Evolutionary conservation across 2,888 invertebrate species (phyloP).

Genomic region (Cloeon dipterum): DNA sequence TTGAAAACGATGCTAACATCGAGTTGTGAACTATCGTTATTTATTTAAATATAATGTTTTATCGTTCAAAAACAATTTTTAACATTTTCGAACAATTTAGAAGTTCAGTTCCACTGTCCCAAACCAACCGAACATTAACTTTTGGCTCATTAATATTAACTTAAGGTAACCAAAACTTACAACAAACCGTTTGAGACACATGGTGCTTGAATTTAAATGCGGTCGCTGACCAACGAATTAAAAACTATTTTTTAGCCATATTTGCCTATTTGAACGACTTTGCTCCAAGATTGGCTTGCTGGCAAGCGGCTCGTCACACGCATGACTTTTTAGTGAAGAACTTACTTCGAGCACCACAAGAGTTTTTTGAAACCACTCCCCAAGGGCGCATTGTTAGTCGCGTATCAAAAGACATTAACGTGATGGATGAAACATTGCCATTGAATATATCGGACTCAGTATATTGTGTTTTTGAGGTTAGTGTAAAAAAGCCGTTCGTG

Average conservation of each 20-base stretch:
- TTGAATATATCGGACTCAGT: slow-evolving; percentile 2
- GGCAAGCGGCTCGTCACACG: slow-evolving; percentile 9
- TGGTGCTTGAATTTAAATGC: no score
- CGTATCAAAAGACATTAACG: slow-evolving; percentile 13
- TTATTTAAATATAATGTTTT: no score
- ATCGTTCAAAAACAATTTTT: no score
- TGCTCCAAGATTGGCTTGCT: slow-evolving; percentile 11
- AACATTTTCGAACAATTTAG: no score
- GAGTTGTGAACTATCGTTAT: no score
- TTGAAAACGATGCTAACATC: no score
- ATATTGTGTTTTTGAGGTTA: slow-evolving; percentile 14
- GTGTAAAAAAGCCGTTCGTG: slow-evolving; percentile 19
- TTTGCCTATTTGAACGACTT: slow-evolving; percentile 14
- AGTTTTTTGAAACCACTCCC: slow-evolving; percentile 19
- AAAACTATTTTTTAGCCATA: slow-evolving; percentile 8
- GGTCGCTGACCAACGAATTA: no score
- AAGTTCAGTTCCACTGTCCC: no score
- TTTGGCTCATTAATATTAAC: no score
- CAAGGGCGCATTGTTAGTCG: slow-evolving; percentile 18
- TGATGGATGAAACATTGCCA: slow-evolving; percentile 11
- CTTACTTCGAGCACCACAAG: slow-evolving; percentile 13
- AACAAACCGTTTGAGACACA: no score
- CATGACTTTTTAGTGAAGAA: slow-evolving; percentile 12
- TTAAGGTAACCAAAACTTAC: no score
- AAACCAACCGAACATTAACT: no score